phyloP scores from a whole-genome alignment of 2,888 invertebrate species.

The Diarsia dahlii region DNA sequence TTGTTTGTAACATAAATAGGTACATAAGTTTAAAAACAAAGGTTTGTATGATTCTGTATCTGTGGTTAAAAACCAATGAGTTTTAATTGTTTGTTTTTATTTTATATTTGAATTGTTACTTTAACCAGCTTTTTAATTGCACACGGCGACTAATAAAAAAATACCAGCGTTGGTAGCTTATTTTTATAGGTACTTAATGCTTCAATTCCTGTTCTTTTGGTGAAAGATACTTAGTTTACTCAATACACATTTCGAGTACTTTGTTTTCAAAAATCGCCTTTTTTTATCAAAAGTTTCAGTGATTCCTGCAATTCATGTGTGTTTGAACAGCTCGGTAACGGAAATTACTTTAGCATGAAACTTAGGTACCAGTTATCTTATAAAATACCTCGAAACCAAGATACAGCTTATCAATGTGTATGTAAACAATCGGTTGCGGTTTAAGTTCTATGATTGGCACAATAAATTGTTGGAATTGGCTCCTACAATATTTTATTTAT shows the following conservation, averaged over 20 bases:
- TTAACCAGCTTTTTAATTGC: not conserved
- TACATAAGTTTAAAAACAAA: conserved; percentile 1
- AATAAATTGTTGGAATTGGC: conserved; percentile 27
- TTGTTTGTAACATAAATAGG: conserved; percentile 4
- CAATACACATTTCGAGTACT: not conserved
- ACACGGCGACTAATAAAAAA: not conserved
- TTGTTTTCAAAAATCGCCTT: not conserved
- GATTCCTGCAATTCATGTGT: conserved; percentile 28
- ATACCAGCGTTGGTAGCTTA: not conserved
- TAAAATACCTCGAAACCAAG: conserved; percentile 75
- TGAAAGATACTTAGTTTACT: not conserved
- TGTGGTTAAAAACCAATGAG: conserved; percentile 21
- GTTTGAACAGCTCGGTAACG: conserved; percentile 37
- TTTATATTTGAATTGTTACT: conserved; percentile 3
- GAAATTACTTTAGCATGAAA: conserved; percentile 48
- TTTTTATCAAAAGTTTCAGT: conserved; percentile 9
- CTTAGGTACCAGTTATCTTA: conserved; percentile 66
- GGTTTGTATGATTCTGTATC: not conserved
- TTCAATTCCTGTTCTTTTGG: not conserved
- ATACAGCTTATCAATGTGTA: conserved; percentile 65
- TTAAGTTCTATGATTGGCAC: conserved; percentile 26
- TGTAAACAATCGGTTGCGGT: conserved; percentile 58
- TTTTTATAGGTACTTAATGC: not conserved
- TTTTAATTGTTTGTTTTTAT: not conserved
- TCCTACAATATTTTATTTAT: not conserved